Percentiles rank a stretch among this genome's conserved stretches.
These are phyloP conservation scores for Lynx canadensis DNA, from an alignment of 2,113 vertebrate genomes.

Conservation along the genomic window DNA sequence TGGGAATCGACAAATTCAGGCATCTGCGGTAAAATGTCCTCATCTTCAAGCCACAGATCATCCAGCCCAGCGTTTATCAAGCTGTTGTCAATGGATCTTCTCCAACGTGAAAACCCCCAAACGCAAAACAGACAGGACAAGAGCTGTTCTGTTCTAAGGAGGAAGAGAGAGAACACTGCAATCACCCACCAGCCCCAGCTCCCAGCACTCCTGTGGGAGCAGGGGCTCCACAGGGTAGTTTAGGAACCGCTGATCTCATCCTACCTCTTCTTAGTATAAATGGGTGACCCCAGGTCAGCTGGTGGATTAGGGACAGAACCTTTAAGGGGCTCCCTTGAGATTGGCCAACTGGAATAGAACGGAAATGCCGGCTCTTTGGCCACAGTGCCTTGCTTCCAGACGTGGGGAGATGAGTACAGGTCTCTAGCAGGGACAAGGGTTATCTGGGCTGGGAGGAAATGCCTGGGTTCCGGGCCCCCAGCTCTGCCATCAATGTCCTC, in stretches of 20 bases:
- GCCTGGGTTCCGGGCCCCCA: neutral
- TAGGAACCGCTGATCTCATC: too few relatives aligned
- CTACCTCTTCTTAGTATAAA: neutral
- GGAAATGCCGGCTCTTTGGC: neutral
- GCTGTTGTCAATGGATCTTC: neutral
- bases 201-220: neutral
- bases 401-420: neutral
- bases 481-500: neutral
- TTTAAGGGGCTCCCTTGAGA: neutral
- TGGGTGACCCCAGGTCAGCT: neutral
- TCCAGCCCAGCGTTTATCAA: accelerated
- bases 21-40: neutral
- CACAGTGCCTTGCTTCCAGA: neutral
- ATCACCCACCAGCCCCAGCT: neutral
- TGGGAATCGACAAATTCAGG: neutral
- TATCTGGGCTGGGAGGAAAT: neutral
- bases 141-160: neutral
- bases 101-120: neutral
- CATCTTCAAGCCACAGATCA: neutral
- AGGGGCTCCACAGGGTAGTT: neutral
- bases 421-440: neutral
- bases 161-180: neutral
- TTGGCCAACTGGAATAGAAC: neutral
- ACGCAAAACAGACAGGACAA: neutral
- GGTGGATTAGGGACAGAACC: neutral